These are phyloP conservation scores for Neodiprion pinetum DNA, from an alignment of 1,140 invertebrate genomes.

Conservation along the genomic window DNA sequence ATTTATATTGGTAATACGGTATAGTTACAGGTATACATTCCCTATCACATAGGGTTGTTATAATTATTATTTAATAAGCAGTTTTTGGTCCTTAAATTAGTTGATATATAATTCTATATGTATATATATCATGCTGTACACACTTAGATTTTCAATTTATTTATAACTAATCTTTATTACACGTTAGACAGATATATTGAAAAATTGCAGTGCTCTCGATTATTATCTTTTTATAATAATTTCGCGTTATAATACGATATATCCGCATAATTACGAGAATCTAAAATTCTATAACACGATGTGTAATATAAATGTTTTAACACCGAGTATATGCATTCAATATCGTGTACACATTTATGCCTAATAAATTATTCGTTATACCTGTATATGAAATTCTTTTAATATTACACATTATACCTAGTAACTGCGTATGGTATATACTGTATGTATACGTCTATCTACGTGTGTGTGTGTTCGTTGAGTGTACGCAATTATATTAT, in stretches of 20 bases:
- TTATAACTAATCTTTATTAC: not conserved
- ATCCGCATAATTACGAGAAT: too few species aligned
- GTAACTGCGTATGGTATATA: too few species aligned
- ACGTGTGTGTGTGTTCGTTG: too few species aligned
- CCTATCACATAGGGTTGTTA: conserved; percentile 1
- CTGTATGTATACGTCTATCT: too few species aligned
- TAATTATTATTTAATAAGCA: not conserved
- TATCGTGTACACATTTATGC: too few species aligned
- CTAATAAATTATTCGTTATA: too few species aligned
- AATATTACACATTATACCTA: too few species aligned
- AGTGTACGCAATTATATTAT: too few species aligned
- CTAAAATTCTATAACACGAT: not conserved
- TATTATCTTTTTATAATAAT: not conserved
- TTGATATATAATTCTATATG: not conserved
- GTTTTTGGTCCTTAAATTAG: conserved; percentile 24
- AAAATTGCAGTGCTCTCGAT: conserved; percentile 14
- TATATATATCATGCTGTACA: conserved; percentile 11
- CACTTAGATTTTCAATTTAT: conserved; percentile 21
- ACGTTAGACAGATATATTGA: conserved; percentile 23
- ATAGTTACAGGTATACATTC: not conserved
- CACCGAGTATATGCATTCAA: not conserved
- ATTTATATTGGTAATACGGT: too few species aligned
- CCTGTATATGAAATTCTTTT: too few species aligned
- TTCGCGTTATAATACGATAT: too few species aligned
- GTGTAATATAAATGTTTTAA: conserved; percentile 4